Evolutionary conservation across 2,113 vertebrate genomes (phyloP).

Genomic region (Bos taurus): DNA sequence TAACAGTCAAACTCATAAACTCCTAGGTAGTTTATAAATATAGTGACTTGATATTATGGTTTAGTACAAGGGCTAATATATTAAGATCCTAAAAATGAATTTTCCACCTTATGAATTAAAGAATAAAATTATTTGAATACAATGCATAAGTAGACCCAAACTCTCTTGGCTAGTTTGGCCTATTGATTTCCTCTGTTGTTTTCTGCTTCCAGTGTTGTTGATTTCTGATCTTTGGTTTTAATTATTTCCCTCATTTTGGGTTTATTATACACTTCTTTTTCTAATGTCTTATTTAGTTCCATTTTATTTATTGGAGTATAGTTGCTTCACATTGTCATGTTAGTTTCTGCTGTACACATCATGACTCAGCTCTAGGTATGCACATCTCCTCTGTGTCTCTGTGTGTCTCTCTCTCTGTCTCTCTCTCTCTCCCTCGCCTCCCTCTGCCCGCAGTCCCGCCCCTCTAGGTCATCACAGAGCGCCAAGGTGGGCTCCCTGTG

Average conservation of each 20-base stretch:
- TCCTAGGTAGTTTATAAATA: background rate
- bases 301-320: background rate
- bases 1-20: background rate
- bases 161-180: background rate
- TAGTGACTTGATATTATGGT: background rate
- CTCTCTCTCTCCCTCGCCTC: background rate
- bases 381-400: too few relatives aligned
- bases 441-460: rapidly evolving
- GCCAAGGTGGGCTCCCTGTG: rapidly evolving
- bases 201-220: background rate
- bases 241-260: background rate
- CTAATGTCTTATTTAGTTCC: background rate
- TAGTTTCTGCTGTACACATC: background rate
- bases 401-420: too few relatives aligned
- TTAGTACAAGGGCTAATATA: background rate
- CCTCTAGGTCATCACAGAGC: background rate
- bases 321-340: background rate
- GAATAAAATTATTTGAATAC: background rate
- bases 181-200: background rate
- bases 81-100: background rate
- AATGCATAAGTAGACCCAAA: background rate
- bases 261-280: background rate
- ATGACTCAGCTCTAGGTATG: background rate
- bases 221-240: background rate
- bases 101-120: background rate